phyloP scores from a whole-genome alignment of 2,888 invertebrate species.

The Callyntrura sp. region DNA sequence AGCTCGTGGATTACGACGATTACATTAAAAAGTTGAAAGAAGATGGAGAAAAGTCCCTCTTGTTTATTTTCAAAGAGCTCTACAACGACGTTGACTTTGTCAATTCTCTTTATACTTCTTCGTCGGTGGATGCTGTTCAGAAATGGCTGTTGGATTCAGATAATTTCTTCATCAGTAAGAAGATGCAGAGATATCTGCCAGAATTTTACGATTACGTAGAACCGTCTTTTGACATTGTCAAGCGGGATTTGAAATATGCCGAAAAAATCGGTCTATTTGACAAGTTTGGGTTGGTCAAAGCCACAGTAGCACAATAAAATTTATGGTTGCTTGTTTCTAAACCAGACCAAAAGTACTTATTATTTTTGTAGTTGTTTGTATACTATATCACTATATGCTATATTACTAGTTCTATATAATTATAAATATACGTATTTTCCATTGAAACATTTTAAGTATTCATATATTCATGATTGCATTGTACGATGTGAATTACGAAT shows the following conservation, averaged over 20 bases:
- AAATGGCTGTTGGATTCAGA: constrained; percentile 68
- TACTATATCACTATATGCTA: too few species aligned
- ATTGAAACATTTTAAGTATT: constrained; percentile 12
- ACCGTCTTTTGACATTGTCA: constrained; percentile 67
- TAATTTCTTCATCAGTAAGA: constrained; percentile 72
- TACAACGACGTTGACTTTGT: constrained; percentile 73
- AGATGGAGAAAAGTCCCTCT: constrained; percentile 65
- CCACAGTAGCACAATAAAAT: too few species aligned
- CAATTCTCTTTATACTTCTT: constrained; percentile 69
- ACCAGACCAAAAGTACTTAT: background rate
- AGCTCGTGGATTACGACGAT: constrained; percentile 70
- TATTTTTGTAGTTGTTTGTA: background rate
- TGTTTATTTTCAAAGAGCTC: constrained; percentile 68
- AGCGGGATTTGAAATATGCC: constrained; percentile 71
- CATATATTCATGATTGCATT: too few species aligned
- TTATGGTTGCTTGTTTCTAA: too few species aligned
- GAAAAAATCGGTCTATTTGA: constrained; percentile 71
- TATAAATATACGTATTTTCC: too few species aligned
- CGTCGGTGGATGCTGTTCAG: constrained; percentile 62
- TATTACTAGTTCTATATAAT: too few species aligned
- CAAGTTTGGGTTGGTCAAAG: constrained; percentile 65
- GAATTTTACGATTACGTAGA: constrained; percentile 67
- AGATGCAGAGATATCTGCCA: constrained; percentile 63
- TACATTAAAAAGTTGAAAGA: constrained; percentile 69
- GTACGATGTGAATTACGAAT: too few species aligned